Conservation (phyloP, 2,113 vertebrate genomes). For the Ictalurus furcatus region DNA sequence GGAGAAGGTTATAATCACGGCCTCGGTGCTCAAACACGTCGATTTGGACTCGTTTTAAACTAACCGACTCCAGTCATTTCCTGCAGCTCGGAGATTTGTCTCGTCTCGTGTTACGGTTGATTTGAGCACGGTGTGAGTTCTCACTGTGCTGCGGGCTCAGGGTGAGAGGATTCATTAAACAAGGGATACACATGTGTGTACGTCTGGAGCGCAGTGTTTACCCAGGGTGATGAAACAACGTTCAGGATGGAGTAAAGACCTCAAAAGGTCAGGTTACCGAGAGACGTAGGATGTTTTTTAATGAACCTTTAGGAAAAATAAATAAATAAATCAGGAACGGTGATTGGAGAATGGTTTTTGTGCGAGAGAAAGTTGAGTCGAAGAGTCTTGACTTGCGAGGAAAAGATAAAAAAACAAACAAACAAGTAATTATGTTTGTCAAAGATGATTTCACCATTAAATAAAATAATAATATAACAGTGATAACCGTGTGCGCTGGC, state of each 20-base stretch:
- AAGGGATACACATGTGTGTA: slow-evolving; percentile 18
- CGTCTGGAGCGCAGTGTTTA: slow-evolving; percentile 24
- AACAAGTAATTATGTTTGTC: not conserved
- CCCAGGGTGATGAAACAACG: slow-evolving; percentile 23
- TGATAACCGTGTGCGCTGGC: not conserved
- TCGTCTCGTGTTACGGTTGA: slow-evolving; percentile 26
- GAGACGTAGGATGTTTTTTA: slow-evolving; percentile 19
- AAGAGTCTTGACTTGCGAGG: not conserved
- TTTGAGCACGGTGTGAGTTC: slow-evolving; percentile 4
- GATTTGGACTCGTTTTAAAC: not conserved
- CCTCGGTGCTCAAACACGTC: not conserved
- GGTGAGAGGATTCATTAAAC: slow-evolving; percentile 33
- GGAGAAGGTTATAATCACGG: not conserved
- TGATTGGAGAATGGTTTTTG: not conserved
- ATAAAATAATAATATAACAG: not conserved
- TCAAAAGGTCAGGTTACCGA: slow-evolving; percentile 20
- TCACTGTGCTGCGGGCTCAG: slow-evolving; percentile 22
- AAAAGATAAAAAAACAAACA: not conserved
- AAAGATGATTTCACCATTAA: not conserved
- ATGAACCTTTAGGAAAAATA: not conserved
- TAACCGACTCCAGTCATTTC: slow-evolving; percentile 3
- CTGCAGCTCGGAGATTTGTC: not conserved
- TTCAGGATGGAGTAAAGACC: slow-evolving; percentile 21
- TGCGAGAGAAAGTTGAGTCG: not conserved
- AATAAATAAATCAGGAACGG: not conserved